Evolutionary conservation across 2,113 vertebrate genomes (phyloP).

Genomic region (Notarius lentiginosus): DNA sequence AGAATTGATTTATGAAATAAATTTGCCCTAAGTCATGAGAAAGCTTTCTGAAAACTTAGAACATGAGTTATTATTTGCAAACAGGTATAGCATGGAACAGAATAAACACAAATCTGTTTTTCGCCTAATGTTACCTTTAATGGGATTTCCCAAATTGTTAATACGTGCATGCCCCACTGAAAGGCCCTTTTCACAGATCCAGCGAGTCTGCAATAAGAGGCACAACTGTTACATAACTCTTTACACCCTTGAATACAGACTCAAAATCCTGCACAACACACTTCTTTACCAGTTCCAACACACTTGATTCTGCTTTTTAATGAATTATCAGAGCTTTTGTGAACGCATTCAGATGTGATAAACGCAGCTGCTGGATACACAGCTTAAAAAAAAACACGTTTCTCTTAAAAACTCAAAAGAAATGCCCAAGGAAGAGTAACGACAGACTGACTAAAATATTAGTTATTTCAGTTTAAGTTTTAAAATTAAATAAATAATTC

Average conservation of each 20-base stretch:
- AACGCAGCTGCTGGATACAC: neutral
- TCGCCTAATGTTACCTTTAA: slow-evolving; percentile 76
- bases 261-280: neutral
- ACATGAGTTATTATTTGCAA: neutral
- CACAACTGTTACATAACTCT: neutral
- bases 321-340: neutral
- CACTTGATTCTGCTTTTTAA: neutral
- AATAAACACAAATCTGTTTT: neutral
- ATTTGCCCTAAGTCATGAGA: neutral
- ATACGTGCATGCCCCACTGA: slow-evolving; percentile 88
- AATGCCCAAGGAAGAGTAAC: too few relatives aligned
- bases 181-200: slow-evolving; percentile 92
- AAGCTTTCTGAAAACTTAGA: neutral
- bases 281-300: neutral
- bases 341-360: neutral
- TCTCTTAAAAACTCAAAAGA: neutral
- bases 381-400: neutral
- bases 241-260: neutral
- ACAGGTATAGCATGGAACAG: neutral
- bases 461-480: neutral
- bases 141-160: slow-evolving; percentile 83
- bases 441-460: neutral
- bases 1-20: too few relatives aligned
- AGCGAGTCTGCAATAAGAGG: slow-evolving; percentile 65
- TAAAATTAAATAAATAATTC: neutral